These are phyloP conservation scores for Pristiophorus japonicus DNA, from an alignment of 2,113 vertebrate genomes.

Conservation along the genomic window DNA sequence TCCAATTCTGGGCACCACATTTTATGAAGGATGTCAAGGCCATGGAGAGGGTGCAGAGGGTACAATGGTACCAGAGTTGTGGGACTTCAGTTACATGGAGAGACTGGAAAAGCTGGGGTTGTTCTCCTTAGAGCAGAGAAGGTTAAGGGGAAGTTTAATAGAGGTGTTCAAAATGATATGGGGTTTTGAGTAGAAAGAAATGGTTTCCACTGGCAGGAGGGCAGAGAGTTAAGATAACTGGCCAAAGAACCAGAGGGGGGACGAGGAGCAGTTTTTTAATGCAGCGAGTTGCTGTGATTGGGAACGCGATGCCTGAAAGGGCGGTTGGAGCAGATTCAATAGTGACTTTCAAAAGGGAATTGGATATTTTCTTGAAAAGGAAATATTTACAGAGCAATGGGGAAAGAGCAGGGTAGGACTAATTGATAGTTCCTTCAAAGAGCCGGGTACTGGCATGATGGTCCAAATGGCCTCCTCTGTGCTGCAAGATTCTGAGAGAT, in stretches of 20 bases:
- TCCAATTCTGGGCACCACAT: background rate
- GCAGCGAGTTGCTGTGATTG: background rate
- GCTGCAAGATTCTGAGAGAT: background rate
- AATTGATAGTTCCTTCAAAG: background rate
- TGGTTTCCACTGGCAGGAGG: background rate
- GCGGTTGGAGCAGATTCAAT: background rate
- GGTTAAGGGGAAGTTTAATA: constrained; percentile 9
- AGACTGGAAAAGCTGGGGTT: background rate
- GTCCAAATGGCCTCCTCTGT: background rate
- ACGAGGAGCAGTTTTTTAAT: background rate
- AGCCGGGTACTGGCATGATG: too few species aligned
- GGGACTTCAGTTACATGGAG: background rate
- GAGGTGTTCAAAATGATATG: background rate
- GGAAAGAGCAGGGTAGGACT: background rate
- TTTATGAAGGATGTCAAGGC: background rate
- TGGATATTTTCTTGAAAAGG: background rate
- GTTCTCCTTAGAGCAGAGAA: background rate
- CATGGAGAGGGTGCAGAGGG: background rate
- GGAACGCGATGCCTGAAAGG: background rate
- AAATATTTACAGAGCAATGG: background rate
- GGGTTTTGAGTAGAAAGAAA: too few species aligned
- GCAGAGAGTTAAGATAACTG: background rate
- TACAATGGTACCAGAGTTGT: background rate
- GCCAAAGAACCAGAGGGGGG: background rate
- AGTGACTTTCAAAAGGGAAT: background rate